A percentile compares a stretch with the other conserved stretches of the same genome.
These are phyloP conservation scores for Alethe castanea DNA, from an alignment of 2,113 vertebrate species.

Conservation along the genomic window DNA sequence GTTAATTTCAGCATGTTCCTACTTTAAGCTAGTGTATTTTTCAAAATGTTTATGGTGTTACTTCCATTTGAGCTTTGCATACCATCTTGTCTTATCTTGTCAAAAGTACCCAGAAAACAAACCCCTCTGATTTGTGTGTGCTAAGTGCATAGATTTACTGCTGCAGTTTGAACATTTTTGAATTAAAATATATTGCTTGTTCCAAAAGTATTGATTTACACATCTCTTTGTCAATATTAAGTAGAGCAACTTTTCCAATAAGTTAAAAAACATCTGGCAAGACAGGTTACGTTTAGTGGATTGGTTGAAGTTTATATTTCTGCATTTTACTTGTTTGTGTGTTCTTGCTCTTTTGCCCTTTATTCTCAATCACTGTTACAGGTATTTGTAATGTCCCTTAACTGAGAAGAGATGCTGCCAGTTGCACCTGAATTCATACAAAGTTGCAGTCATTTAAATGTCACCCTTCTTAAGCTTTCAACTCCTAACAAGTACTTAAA, in stretches of 20 bases:
- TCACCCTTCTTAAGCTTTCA: not conserved
- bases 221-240: slow-evolving; percentile 96
- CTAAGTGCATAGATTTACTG: slow-evolving; percentile 93
- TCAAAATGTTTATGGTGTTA: not conserved
- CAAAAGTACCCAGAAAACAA: slow-evolving; percentile 59
- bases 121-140: slow-evolving; percentile 73
- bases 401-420: not conserved
- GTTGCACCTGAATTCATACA: not conserved
- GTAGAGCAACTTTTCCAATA: slow-evolving; percentile 93
- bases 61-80: slow-evolving; percentile 3
- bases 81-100: slow-evolving; percentile 21
- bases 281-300: slow-evolving; percentile 80
- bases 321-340: slow-evolving; percentile 38
- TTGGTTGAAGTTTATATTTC: slow-evolving; percentile 78
- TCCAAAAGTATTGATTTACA: slow-evolving; percentile 95
- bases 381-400: slow-evolving; percentile 4
- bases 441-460: not conserved
- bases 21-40: not conserved
- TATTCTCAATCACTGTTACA: slow-evolving; percentile 26
- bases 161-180: slow-evolving; percentile 92
- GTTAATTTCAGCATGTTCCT: not conserved
- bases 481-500: not conserved
- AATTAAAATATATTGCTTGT: slow-evolving; percentile 99
- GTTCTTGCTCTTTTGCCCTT: slow-evolving; percentile 53
- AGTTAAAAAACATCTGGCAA: slow-evolving; percentile 89